Evolutionary conservation across 2,888 invertebrate species (phyloP).

Genomic region (Drosophila melanosoma): DNA sequence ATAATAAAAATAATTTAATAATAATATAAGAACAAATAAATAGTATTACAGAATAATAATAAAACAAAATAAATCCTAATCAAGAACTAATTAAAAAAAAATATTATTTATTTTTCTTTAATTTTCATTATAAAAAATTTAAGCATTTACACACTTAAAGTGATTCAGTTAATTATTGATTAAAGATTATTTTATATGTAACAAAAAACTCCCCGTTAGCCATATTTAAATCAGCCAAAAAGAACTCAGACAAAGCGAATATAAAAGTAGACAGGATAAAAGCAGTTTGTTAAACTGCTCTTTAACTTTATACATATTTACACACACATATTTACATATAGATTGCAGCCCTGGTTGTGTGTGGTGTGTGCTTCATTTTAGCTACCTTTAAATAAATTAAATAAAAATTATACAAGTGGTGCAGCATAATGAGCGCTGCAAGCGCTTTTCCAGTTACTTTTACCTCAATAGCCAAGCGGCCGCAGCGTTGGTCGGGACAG

Average conservation of each 20-base stretch:
- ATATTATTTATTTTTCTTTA: not conserved
- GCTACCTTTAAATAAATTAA: slow-evolving; percentile 78
- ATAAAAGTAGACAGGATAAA: slow-evolving; percentile 7
- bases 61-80: too few relatives aligned
- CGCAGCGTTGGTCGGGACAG: slow-evolving; percentile 46
- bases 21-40: too few relatives aligned
- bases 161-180: not conserved
- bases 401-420: slow-evolving; percentile 77
- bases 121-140: not conserved
- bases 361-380: slow-evolving; percentile 41
- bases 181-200: not conserved
- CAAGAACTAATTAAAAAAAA: too few relatives aligned
- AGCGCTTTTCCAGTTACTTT: slow-evolving; percentile 77
- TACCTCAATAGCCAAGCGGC: slow-evolving; percentile 72
- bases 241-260: not conserved
- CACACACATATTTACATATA: not conserved
- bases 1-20: too few relatives aligned
- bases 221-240: not conserved
- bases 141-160: not conserved
- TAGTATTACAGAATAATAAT: too few relatives aligned
- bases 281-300: slow-evolving; percentile 1
- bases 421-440: slow-evolving; percentile 75
- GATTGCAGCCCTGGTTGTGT: slow-evolving; percentile 32
- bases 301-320: not conserved
- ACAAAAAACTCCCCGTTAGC: not conserved